Base-by-base conservation (phyloP, 1,140 invertebrate genomes). In the Diachasmimorpha longicaudata region DNA sequence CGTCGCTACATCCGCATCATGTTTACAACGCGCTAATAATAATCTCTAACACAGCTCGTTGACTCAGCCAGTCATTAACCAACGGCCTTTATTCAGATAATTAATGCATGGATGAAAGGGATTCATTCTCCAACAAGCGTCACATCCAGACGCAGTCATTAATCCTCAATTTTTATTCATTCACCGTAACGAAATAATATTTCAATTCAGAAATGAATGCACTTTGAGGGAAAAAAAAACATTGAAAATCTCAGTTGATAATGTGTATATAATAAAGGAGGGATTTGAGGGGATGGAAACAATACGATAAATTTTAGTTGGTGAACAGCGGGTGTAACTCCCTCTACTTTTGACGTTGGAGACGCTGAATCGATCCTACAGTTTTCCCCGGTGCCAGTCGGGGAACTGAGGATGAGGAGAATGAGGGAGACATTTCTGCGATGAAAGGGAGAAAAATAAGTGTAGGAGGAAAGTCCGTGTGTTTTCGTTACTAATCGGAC, bases 401-500 rank as follows among this genome's bases (percentile, higher is more conserved):
- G 25, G 13, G 2, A 66, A 25, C 66, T 31, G n/a, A 52, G 11
- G 52, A 9, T 21, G 52, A 16, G n/a, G n/a, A 31, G 23, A 63
- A 63, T 19, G 21, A 63, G 58, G 14, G 58, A 63, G 48, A 52
- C 48, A 52, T 52, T 52, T 21, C 48, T 9, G 21, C 58, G 23
- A 16, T 1, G n/a, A 68, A 68, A 68, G 36, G 36, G 66, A 31
- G 66, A 68, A 39, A 63, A 63, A 58, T 21, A 58, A 52, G n/a
- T 52, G n/a, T 68, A 5, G 16, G 14, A 76, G 67, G 39, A 71
- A 75, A 75, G 14, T 48, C 36, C 70, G 69, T 71, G 23, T 75
- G 74, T 76, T 76, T 76, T 76, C 68, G 42, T 76, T 76, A 76
- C 74, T 76, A 76, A 76, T 76, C 74, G 74, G 63, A 55, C 74